Conservation (phyloP, 2,113 vertebrate species). For the Gobio gobio region DNA sequence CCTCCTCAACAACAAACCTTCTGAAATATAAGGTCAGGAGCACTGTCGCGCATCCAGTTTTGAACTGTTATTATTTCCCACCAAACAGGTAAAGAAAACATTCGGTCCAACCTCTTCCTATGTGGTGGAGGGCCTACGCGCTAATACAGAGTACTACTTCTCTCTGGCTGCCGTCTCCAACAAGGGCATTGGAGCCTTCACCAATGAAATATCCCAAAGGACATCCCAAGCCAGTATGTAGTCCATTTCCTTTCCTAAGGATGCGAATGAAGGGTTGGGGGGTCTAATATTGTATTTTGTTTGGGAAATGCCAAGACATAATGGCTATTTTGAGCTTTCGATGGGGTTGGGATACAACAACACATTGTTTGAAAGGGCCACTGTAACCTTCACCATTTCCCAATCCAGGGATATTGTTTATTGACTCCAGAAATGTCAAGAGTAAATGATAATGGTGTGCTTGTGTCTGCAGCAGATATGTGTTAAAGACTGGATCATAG, state of each 20-base stretch:
- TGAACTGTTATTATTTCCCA: conserved; percentile 3
- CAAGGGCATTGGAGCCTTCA: conserved; percentile 94
- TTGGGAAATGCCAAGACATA: background rate
- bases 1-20: conserved; percentile 40
- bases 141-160: conserved; percentile 94
- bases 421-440: conserved; percentile 36
- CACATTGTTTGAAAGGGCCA: background rate
- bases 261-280: background rate
- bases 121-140: conserved; percentile 88
- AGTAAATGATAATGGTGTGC: conserved; percentile 42
- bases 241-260: conserved; percentile 67
- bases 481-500: conserved; percentile 39
- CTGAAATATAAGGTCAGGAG: background rate
- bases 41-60: background rate
- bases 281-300: conserved; percentile 46
- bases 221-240: conserved; percentile 99
- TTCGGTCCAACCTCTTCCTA: conserved; percentile 86
- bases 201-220: conserved; percentile 89
- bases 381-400: background rate
- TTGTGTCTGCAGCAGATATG: conserved; percentile 22
- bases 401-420: conserved; percentile 10
- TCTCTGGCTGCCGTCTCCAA: conserved; percentile 91
- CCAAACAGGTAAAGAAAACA: conserved; percentile 83
- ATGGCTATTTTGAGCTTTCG: conserved; percentile 4
- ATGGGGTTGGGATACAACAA: conserved; percentile 12